Base-by-base conservation (phyloP, 2,113 vertebrate species). In the Chitala chitala region DNA sequence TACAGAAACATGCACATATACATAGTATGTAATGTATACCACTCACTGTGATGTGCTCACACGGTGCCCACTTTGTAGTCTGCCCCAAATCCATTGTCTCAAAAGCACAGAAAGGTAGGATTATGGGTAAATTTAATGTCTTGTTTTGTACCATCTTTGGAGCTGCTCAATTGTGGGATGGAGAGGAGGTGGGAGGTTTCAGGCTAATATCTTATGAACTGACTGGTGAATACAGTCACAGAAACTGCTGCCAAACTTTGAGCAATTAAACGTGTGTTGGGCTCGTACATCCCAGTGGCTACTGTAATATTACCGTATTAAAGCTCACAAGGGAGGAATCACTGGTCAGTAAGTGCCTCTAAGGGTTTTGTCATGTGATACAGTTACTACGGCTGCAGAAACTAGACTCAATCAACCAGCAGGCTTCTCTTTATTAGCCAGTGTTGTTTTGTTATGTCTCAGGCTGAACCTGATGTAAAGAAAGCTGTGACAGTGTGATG, bases 211-310 rank as follows among this genome's bases (percentile, higher is more conserved):
- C 5, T 68, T 79, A n/a, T 48, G 50, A 42, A 5, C 7, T 29
- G 38, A 22, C 48, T 13, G 48, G 20, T 13, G 48, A 69, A 50
- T 8, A 74, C 66, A 64, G 50, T 68, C 54, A 69, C 71, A 55
- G 38, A 72, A 66, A 70, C 26, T 69, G 54, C 5, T 29, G 26
- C n/a, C 44, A 69, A 77, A 79, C 81, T 77, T 81, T 73, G 68
- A 80, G 77, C 42, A 71, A 81, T 77, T 12, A 78, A 69, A 79
- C 81, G 76, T 77, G 71, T 79, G 76, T 46, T 26, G 71, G 70
- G 65, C 68, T 26, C 15, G 26, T 10, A 55, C 55, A 46, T 76
- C 69, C 77, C 33, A 22, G 70, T 68, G 68, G 77, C 79, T 69
- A 38, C 79, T 76, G 74, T 80, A 80, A 80, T 81, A 80, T 81